Evolutionary conservation across 2,888 invertebrate genomes (phyloP).

Genomic region (Spisula subtruncata): DNA sequence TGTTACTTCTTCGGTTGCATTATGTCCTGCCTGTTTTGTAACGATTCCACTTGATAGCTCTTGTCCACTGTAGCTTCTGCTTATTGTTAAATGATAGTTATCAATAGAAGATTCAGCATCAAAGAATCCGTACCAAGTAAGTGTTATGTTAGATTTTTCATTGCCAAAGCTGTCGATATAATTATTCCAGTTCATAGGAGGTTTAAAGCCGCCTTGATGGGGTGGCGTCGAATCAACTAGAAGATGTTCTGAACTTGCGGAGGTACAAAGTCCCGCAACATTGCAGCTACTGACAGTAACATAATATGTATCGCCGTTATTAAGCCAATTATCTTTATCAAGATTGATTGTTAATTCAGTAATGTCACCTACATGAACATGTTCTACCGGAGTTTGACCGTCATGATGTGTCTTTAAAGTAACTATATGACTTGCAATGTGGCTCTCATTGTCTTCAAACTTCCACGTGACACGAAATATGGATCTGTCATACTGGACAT

Average conservation of each 20-base stretch:
- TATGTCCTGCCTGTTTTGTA: background rate
- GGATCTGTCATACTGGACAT: slow-evolving; percentile 64
- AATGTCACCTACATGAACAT: slow-evolving; percentile 56
- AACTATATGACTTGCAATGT: slow-evolving; percentile 57
- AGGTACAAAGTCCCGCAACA: slow-evolving; percentile 70
- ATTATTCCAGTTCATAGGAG: slow-evolving; percentile 63
- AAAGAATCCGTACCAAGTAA: slow-evolving; percentile 73
- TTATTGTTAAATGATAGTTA: slow-evolving; percentile 60
- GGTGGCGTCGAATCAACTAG: slow-evolving; percentile 77
- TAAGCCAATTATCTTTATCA: slow-evolving; percentile 51
- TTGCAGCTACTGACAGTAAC: slow-evolving; percentile 71
- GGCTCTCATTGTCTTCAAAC: slow-evolving; percentile 68
- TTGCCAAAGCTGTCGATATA: background rate
- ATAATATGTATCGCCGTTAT: slow-evolving; percentile 68
- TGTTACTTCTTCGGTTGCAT: slow-evolving; percentile 28
- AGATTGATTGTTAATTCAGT: slow-evolving; percentile 58
- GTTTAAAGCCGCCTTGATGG: slow-evolving; percentile 70
- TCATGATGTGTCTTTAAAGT: slow-evolving; percentile 66
- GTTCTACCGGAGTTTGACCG: slow-evolving; percentile 64
- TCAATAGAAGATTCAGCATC: slow-evolving; percentile 71
- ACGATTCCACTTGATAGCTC: slow-evolving; percentile 63
- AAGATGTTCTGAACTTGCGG: slow-evolving; percentile 57
- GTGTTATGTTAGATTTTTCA: slow-evolving; percentile 23
- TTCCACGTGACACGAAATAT: slow-evolving; percentile 60
- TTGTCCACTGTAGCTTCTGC: slow-evolving; percentile 57